Conservation (phyloP, 2,888 invertebrate species). For the Plemyria rubiginata region DNA sequence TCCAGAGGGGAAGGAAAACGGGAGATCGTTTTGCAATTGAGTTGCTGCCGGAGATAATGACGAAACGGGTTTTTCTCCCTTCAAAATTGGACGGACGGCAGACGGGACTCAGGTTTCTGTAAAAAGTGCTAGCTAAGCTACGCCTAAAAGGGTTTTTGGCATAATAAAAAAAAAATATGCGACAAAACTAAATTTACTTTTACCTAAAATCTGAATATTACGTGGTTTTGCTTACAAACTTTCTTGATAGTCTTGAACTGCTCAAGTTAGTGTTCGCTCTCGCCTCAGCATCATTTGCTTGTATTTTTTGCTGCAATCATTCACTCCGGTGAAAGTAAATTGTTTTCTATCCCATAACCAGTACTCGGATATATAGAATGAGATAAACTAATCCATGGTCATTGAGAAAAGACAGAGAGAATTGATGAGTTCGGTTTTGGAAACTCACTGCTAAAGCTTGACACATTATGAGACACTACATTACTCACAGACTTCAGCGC, state of each 20-base stretch:
- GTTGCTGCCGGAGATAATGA: conserved; percentile 21
- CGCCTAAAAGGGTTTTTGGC: not conserved
- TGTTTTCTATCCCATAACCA: conserved; percentile 19
- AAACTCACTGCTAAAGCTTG: not conserved
- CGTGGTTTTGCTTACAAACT: not conserved
- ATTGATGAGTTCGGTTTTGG: not conserved
- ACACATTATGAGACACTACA: not conserved
- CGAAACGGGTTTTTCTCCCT: conserved; percentile 7
- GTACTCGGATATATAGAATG: conserved; percentile 20
- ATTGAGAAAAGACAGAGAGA: not conserved
- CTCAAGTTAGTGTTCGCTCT: conserved; percentile 2
- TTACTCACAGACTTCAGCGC: not conserved
- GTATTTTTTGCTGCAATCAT: conserved; percentile 12
- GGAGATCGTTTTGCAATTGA: conserved; percentile 35
- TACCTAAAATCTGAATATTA: conserved; percentile 4
- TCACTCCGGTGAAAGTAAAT: conserved; percentile 27
- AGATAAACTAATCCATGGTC: not conserved
- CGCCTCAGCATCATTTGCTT: not conserved
- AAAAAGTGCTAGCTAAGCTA: not conserved
- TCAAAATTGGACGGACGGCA: conserved; percentile 7
- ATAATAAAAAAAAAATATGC: conserved; percentile 1
- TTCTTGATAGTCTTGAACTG: not conserved
- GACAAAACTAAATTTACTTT: not conserved
- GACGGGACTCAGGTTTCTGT: not conserved
- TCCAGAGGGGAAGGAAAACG: conserved; percentile 16